These are phyloP conservation scores for Ranitomeya imitator DNA, from an alignment of 2,113 vertebrate genomes.

Conservation along the genomic window DNA sequence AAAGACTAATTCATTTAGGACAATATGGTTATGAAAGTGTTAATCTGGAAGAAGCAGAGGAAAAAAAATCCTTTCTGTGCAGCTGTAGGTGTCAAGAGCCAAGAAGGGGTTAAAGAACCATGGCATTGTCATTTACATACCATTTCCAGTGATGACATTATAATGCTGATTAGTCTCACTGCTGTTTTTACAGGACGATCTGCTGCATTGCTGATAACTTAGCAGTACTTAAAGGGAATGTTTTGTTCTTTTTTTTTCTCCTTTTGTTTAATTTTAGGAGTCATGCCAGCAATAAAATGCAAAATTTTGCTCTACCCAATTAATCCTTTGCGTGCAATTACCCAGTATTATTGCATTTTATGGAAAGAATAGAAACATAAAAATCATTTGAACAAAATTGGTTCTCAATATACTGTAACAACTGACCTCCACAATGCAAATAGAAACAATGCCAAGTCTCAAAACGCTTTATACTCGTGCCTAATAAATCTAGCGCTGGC, in stretches of 20 bases:
- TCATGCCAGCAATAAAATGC: conserved; percentile 21
- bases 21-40: neutral
- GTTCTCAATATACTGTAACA: conserved; percentile 11
- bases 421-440: neutral
- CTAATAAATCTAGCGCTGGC: neutral
- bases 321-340: conserved; percentile 29
- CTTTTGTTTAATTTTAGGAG: conserved; percentile 29
- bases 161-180: conserved; percentile 50
- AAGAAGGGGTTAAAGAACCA: conserved; percentile 46
- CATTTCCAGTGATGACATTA: conserved; percentile 54
- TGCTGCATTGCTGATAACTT: conserved; percentile 53
- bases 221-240: conserved; percentile 39
- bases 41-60: neutral
- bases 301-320: conserved; percentile 9
- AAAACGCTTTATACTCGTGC: neutral
- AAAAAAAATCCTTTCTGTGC: neutral
- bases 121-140: conserved; percentile 53
- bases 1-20: neutral
- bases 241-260: conserved; percentile 26
- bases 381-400: conserved; percentile 30
- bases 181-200: conserved; percentile 48
- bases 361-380: conserved; percentile 22
- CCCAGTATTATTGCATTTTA: conserved; percentile 14
- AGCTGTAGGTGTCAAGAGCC: conserved; percentile 3
- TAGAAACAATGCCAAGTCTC: neutral